These are phyloP conservation scores for Vombatus ursinus DNA, from an alignment of 2,113 vertebrate species.

Conservation along the genomic window DNA sequence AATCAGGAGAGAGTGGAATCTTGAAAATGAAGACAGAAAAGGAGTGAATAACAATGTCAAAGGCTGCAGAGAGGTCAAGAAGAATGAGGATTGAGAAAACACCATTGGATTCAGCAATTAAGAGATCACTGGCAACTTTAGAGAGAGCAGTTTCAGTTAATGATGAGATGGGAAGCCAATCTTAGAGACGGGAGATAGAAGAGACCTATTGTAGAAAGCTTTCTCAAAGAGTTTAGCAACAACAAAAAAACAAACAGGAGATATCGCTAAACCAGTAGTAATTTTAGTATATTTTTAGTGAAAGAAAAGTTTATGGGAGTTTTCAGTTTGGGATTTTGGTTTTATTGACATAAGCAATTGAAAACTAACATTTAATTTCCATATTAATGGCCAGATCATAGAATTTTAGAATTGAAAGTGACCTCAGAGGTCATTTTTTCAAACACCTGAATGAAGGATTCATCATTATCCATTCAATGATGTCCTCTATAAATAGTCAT, in stretches of 20 bases:
- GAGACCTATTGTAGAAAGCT: background rate
- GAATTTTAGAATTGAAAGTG: background rate
- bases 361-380: slow-evolving; percentile 11
- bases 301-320: background rate
- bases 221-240: background rate
- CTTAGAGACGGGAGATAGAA: background rate
- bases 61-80: background rate
- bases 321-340: slow-evolving; percentile 30
- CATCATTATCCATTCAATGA: background rate
- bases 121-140: background rate
- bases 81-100: background rate
- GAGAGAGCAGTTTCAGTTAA: background rate
- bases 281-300: slow-evolving; percentile 3
- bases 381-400: background rate
- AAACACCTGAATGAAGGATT: background rate
- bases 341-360: background rate
- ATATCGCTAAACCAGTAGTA: background rate
- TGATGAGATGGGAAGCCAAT: background rate
- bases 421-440: background rate
- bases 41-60: background rate
- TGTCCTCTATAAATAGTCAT: background rate
- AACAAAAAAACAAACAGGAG: background rate
- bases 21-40: background rate
- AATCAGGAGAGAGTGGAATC: background rate
- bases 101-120: background rate